Conservation (phyloP, 2,888 invertebrate genomes). For the Eupithecia pulchellata region DNA sequence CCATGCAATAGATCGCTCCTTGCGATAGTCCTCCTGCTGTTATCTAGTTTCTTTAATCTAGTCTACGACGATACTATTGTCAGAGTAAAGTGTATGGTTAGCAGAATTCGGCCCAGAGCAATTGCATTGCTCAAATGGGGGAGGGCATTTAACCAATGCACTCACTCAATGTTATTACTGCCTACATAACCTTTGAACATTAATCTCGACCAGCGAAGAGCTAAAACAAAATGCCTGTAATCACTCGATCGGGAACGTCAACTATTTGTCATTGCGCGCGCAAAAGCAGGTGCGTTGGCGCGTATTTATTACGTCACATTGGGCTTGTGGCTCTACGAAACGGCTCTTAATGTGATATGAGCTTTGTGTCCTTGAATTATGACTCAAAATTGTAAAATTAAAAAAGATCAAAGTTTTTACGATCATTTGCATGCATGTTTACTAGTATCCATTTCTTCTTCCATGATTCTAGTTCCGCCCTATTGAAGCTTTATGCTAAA, state of each 20-base stretch:
- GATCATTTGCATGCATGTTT: not conserved
- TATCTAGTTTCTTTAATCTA: no score
- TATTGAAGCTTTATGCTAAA: not conserved
- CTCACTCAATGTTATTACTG: not conserved
- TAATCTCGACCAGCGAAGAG: slow-evolving; percentile 28
- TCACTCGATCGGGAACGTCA: slow-evolving; percentile 55
- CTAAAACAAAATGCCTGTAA: slow-evolving; percentile 50
- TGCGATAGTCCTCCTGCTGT: no score
- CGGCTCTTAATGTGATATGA: slow-evolving; percentile 6
- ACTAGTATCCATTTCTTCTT: not conserved
- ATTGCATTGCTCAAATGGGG: no score
- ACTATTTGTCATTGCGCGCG: slow-evolving; percentile 66
- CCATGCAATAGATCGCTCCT: no score
- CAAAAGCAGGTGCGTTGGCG: slow-evolving; percentile 68
- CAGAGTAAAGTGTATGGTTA: no score
- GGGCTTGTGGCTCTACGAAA: slow-evolving; percentile 21
- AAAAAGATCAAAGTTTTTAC: not conserved
- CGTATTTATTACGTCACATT: slow-evolving; percentile 64
- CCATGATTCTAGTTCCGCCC: not conserved
- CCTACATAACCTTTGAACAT: not conserved
- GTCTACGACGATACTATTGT: no score
- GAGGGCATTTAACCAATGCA: slow-evolving; percentile 7
- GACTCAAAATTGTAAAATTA: not conserved
- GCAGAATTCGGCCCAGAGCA: no score
- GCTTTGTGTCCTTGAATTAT: not conserved